Base-by-base conservation (phyloP, 1,140 invertebrate genomes). In the Uloborus diversus region DNA sequence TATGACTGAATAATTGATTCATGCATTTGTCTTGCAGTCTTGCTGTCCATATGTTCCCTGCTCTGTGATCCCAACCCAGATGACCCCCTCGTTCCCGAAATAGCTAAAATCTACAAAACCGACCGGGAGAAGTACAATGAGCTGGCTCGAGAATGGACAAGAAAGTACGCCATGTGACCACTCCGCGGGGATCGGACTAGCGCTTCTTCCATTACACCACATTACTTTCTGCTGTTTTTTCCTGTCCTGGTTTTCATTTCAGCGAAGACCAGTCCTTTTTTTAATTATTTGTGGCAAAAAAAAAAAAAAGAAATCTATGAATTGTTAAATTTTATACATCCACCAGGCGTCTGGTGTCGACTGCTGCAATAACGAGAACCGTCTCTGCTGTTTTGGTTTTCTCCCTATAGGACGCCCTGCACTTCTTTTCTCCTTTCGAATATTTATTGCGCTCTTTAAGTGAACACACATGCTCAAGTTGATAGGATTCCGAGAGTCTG, bases 71-170 rank as follows among this genome's bases (percentile, higher is more conserved):
- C 90, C 13, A 90, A 90, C 82, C 89, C 89, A 28, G 89, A 90
- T 83, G 89, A 90, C 85, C 89, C 89, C 17, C 82, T 90, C 62
- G 88, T 89, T 23, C 88, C 88, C 28, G 88, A 89, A 84, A 89
- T 90, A 71, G 89, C 88, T 27, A 84, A 85, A 65, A 85, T 89
- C 61, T 90, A 88, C 84, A 89, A 90, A 83, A 88, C 86, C 49
- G 88, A 90, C 81, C 84, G 85, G 28, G 80, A 83, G 37, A 81
- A 96, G 91, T 99, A 98, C 91, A 96, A 97, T 91, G 94, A 97
- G 91, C 91, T 96, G 90, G 96, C 96, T 87, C 92, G 95, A 88
- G 97, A 99, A 91, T 99, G 96, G 96, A 98, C 96, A 88, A 93
- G 94, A 90, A 99, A 99, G 90, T 98, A 98, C 92, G 96, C 97